Evolutionary conservation across 2,113 vertebrate genomes (phyloP), one percentile per base, ranked within the genome.

Genomic region (Nibea albiflora): DNA sequence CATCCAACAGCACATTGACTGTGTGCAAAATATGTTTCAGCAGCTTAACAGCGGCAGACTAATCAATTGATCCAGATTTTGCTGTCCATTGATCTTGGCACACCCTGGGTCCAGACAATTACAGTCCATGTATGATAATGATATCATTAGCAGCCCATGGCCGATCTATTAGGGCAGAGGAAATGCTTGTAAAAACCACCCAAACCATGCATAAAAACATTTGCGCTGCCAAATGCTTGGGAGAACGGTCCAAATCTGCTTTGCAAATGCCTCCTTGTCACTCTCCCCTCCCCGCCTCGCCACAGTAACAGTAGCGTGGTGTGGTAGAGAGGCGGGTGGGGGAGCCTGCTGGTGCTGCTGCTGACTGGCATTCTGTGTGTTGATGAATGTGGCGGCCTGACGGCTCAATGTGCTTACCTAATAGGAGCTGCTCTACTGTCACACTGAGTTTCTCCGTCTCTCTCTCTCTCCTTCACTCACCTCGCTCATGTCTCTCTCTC

Each of bases 381-480:
- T 94, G 93, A 93, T 92, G 87, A 92, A 93, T 94, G 90, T 90
- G 86, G 26, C 42, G 67, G 66, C 76, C 86, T 92, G 91, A 91
- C 71, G 72, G 92, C 92, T 94, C 91, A 92, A 91, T 93, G 90
- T 92, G 92, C 90, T 94, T 92, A 92, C 90, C 88, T 94, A 95
- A 95, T 91, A 93, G 90, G 86, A 93, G 91, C 92, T 74, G 81
- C 84, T 92, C 80, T 65, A 69, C 88, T 91, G 87, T 90, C 92
- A 81, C 88, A 68, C 71, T 16, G 69, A 79, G 73, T 88, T 82
- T 89, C 87, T 86, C 76, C 31, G 2, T 71, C 68, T 84, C 81
- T 78, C 85, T 70, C 67, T 85, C 61, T 64, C 66, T 8, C 35
- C 35, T 39, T 74, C 79, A 39, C 84, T 64, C 61, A 20, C 65